Conservation (phyloP, 2,888 invertebrate species). For the Thera britannica region DNA sequence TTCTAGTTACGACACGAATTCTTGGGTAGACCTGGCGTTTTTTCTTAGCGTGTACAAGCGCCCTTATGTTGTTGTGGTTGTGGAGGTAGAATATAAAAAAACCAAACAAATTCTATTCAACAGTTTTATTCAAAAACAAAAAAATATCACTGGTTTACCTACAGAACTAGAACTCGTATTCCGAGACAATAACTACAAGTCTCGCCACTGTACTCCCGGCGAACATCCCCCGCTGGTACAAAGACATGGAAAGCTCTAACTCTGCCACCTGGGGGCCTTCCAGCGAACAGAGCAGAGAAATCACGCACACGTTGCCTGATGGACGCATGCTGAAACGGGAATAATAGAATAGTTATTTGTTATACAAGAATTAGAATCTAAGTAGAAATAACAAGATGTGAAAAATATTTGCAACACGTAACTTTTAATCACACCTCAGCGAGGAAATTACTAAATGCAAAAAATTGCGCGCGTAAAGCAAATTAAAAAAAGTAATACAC, state of each 20-base stretch:
- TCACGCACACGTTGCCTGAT: slow-evolving; percentile 88
- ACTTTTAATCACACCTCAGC: too few relatives aligned
- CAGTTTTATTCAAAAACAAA: slow-evolving; percentile 21
- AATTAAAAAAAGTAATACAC: too few relatives aligned
- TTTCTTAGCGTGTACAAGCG: too few relatives aligned
- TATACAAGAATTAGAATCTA: too few relatives aligned
- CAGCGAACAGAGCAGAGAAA: slow-evolving; percentile 89
- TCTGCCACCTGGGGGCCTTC: slow-evolving; percentile 96
- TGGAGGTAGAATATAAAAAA: neutral
- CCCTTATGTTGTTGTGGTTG: too few relatives aligned
- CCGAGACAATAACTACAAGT: slow-evolving; percentile 93
- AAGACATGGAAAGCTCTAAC: slow-evolving; percentile 93
- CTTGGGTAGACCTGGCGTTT: too few relatives aligned
- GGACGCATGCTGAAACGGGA: slow-evolving; percentile 78
- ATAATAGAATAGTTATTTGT: neutral
- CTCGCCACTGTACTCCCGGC: slow-evolving; percentile 93
- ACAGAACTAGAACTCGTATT: slow-evolving; percentile 75
- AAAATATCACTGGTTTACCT: slow-evolving; percentile 29
- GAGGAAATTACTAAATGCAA: too few relatives aligned
- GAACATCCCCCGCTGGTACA: slow-evolving; percentile 89
- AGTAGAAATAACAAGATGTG: too few relatives aligned
- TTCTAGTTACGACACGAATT: too few relatives aligned
- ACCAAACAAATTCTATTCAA: neutral
- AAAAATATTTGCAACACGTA: too few relatives aligned
- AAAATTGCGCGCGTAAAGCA: too few relatives aligned